These are phyloP conservation scores for Sylvilagus bachmani DNA, from an alignment of 2,113 vertebrate genomes.

Conservation along the genomic window DNA sequence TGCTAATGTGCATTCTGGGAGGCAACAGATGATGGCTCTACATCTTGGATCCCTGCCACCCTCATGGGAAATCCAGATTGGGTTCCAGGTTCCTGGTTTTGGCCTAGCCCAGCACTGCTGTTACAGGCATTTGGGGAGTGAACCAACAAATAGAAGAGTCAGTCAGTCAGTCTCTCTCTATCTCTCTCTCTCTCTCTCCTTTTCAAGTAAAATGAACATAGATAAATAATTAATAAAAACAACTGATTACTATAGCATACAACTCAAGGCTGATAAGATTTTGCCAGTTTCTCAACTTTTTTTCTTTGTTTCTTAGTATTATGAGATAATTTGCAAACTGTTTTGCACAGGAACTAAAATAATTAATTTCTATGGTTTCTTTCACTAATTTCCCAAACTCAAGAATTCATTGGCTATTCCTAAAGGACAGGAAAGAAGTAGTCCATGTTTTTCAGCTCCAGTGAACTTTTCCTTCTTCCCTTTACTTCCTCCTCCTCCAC, in stretches of 20 bases:
- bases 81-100: too few species aligned
- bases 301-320: slow-evolving; percentile 16
- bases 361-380: neutral
- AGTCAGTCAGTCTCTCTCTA: too few species aligned
- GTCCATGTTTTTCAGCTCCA: neutral
- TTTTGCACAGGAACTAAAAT: slow-evolving; percentile 5
- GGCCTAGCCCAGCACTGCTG: too few species aligned
- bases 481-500: neutral
- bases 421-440: neutral
- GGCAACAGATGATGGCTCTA: too few species aligned
- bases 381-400: neutral
- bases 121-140: too few species aligned
- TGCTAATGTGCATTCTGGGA: too few species aligned
- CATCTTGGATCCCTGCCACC: too few species aligned
- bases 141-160: too few species aligned
- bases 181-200: too few species aligned
- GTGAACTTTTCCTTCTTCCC: neutral
- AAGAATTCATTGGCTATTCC: neutral
- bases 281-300: neutral
- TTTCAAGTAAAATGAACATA: neutral
- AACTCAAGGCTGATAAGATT: neutral
- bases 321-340: neutral
- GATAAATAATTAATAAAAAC: neutral
- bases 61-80: too few species aligned
- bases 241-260: neutral